Conservation (phyloP, 2,888 invertebrate species). For the Agrotis ipsilon region DNA sequence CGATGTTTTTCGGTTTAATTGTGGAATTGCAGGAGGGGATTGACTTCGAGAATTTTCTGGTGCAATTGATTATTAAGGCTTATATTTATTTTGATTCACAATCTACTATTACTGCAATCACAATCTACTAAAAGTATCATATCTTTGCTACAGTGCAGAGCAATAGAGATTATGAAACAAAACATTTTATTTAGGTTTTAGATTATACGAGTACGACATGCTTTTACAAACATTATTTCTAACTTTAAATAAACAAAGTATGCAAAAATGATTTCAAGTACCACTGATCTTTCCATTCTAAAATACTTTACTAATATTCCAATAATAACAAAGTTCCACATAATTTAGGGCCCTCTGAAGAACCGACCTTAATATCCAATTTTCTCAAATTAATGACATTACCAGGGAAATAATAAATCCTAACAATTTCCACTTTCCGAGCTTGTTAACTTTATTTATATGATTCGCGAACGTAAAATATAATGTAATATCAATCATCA, state of each 20-base stretch:
- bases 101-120: too few species aligned
- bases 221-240: too few species aligned
- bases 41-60: background rate
- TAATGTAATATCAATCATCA: conserved; percentile 40
- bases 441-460: conserved; percentile 46
- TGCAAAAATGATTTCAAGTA: too few species aligned
- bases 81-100: too few species aligned
- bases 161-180: background rate
- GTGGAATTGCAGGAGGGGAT: conserved; percentile 8
- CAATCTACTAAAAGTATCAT: too few species aligned
- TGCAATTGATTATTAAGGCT: too few species aligned
- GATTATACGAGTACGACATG: too few species aligned
- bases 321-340: background rate
- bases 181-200: too few species aligned
- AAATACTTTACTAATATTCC: conserved; percentile 2
- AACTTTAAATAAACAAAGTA: too few species aligned
- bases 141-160: too few species aligned
- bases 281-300: background rate
- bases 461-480: conserved; percentile 22
- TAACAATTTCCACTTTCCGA: conserved; percentile 7
- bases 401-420: conserved; percentile 48
- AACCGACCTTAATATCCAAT: conserved; percentile 10
- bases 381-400: conserved; percentile 3
- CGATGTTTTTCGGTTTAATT: conserved; percentile 60
- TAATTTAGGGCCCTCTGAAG: background rate